A percentile compares a stretch with the other conserved stretches of the same genome.
Conservation (phyloP, 2,113 vertebrate species). For the Heterochromis multidens region DNA sequence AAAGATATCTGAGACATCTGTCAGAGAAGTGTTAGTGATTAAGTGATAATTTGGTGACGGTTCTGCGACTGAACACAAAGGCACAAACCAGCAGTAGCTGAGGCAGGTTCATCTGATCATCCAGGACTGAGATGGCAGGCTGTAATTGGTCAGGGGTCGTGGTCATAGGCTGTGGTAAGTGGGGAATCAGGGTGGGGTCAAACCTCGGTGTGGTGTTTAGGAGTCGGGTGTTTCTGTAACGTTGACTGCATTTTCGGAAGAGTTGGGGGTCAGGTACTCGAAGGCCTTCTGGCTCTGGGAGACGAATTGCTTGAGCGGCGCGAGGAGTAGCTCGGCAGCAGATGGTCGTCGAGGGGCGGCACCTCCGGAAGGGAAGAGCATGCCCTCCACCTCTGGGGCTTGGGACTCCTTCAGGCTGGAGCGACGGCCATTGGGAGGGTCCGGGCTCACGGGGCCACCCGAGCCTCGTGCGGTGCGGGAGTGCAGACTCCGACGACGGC, state of each 20-base stretch:
- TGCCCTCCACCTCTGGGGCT: constrained; percentile 1
- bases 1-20: too few relatives aligned
- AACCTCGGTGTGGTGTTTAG: background rate
- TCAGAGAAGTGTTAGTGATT: background rate
- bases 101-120: background rate
- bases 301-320: constrained; percentile 69
- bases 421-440: constrained; percentile 26
- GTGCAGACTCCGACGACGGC: constrained; percentile 58
- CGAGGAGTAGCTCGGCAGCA: constrained; percentile 59
- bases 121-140: background rate
- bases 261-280: constrained; percentile 66
- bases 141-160: background rate
- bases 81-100: background rate
- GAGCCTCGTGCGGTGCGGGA: background rate
- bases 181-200: background rate
- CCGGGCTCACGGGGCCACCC: background rate
- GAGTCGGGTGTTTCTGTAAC: background rate
- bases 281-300: constrained; percentile 72
- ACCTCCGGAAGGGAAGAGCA: background rate
- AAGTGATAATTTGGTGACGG: background rate
- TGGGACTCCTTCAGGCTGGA: constrained; percentile 33
- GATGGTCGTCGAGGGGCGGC: constrained; percentile 43
- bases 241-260: background rate
- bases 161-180: too few relatives aligned
- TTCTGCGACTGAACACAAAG: background rate